Base-by-base conservation (phyloP, 2,888 invertebrate genomes). In the Cryptophagus acutangulus region DNA sequence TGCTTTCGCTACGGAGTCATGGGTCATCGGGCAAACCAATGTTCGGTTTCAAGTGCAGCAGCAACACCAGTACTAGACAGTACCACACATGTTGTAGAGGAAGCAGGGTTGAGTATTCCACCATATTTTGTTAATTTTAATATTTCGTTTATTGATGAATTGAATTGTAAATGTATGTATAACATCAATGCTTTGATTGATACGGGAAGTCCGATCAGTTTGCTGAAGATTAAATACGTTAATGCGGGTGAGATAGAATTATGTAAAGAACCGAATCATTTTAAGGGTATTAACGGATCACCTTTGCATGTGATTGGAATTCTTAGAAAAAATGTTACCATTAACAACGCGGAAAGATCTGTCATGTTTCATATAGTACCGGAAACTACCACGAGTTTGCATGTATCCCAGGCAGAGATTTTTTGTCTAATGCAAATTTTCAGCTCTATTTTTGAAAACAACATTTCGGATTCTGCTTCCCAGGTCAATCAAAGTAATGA, bases 131-230 rank as follows among this genome's bases (percentile, higher is more conserved):
- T 28, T 10, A 28, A 28, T 12, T 28, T 28, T 28, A 5, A 5
- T 6, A 5, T 10, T 12, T 10, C 28, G 8, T 28, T 28, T 4
- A 28, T 13, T 12, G 28, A 28, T 28, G 8, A 10, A 4, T 10
- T 5, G 5, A 28, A 28, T 10, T 28, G 28, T 28, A 13, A 10
- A 28, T 28, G 13, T 28, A 28, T 4, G 4, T 28, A 28, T 28
- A 15, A 4, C 16, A n/a, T 33, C 5, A 15, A 14, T 33, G 12
- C 17, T 9, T 15, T 33, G 8, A 4, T 33, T 10, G 33, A 33
- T 16, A 6, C 33, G 5, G 33, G 33, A 5, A 33, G 33, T 12
- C 33, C 33, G 6, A 33, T 33, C 8, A 15, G 6, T 33, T 33
- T 33, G 14, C 5, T 33, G 5, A 33, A 33, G 9, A 5, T 3